Conservation (phyloP, 2,113 vertebrate genomes). For the Mustelus asterias region DNA sequence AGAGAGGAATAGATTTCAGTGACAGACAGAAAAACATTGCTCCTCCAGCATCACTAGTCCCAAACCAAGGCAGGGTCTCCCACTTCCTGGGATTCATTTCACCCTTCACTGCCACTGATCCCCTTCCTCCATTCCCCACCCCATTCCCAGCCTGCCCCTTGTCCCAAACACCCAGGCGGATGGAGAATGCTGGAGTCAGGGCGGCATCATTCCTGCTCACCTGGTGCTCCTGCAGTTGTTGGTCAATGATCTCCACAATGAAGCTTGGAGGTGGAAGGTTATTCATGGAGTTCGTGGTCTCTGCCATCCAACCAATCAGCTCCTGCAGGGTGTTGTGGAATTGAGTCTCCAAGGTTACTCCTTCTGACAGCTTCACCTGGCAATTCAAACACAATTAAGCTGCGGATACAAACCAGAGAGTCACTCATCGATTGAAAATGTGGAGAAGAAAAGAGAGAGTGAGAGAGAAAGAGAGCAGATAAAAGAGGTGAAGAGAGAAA, state of each 20-base stretch:
- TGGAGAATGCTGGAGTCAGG: not conserved
- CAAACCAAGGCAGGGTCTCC: too few species aligned
- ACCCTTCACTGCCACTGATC: too few species aligned
- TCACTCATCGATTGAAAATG: not conserved
- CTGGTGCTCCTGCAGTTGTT: conserved; percentile 73
- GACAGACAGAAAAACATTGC: not conserved
- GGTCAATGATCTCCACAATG: conserved; percentile 61
- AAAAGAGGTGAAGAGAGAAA: not conserved
- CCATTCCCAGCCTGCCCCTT: too few species aligned
- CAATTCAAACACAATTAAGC: not conserved
- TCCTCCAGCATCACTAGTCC: too few species aligned
- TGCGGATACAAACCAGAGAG: not conserved
- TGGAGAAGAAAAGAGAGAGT: not conserved
- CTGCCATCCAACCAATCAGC: conserved; percentile 66
- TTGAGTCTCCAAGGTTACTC: conserved; percentile 65
- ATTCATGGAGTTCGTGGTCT: conserved; percentile 59
- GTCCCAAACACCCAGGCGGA: too few species aligned
- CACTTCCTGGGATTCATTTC: too few species aligned
- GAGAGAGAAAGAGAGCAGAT: not conserved
- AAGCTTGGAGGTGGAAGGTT: conserved; percentile 63
- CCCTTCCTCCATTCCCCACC: too few species aligned
- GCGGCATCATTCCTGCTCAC: conserved; percentile 43
- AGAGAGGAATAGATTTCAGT: not conserved
- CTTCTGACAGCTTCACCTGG: conserved; percentile 70
- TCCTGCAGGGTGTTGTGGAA: conserved; percentile 73